Evolutionary conservation across 2,113 vertebrate species (phyloP).

Genomic region (Hyperoodon ampullatus): DNA sequence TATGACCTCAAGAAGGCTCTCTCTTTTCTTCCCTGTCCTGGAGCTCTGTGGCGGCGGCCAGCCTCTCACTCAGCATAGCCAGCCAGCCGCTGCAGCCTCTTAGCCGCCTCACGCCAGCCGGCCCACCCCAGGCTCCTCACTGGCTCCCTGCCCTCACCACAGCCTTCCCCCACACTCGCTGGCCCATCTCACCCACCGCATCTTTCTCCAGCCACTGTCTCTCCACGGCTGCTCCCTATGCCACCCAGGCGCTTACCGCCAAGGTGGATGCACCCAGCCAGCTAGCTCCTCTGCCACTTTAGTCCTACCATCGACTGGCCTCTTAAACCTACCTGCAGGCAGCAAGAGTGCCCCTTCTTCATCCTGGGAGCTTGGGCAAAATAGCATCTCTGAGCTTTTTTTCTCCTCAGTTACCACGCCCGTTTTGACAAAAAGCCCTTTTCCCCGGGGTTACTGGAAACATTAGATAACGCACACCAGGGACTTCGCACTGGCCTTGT

Average conservation of each 20-base stretch:
- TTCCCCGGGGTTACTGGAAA: neutral
- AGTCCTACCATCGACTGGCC: neutral
- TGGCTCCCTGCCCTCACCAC: neutral
- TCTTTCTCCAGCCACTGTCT: neutral
- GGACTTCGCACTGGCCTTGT: neutral
- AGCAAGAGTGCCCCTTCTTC: neutral
- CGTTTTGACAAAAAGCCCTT: neutral
- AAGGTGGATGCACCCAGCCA: no score
- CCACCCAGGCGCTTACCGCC: neutral
- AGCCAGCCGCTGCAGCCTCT: neutral
- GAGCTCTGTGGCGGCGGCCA: neutral
- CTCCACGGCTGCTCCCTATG: fast-evolving
- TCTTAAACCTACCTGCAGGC: neutral
- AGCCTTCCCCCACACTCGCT: neutral
- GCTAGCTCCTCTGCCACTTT: neutral
- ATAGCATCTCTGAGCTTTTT: neutral
- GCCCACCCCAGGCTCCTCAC: neutral
- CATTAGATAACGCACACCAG: neutral
- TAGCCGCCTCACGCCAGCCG: fast-evolving
- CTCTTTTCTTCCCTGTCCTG: neutral
- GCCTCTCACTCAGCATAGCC: neutral
- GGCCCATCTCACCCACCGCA: neutral
- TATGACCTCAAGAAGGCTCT: neutral
- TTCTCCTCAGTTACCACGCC: neutral
- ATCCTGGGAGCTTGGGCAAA: neutral